Evolutionary conservation across 1,140 invertebrate species (phyloP), one percentile per base, ranked within the genome.

Genomic region (Drosophila ohnishii): DNA sequence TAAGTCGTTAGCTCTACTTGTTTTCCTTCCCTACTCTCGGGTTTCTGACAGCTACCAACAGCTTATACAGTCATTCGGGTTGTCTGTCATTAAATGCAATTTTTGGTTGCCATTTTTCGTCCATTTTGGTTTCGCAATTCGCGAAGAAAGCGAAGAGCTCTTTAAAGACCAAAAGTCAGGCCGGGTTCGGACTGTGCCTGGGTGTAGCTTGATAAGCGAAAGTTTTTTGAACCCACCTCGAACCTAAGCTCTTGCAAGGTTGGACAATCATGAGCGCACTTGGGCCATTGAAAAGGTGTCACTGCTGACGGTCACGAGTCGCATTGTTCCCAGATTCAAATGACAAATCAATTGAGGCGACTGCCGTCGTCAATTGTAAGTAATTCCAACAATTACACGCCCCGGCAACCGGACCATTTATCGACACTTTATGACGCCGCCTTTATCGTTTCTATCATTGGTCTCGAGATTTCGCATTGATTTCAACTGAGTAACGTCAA

Each of bases 11-110:
- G 67, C 61, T 73, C 32, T 61, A 56, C 50, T 71, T 77, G 61
- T 59, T 53, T 64, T 48, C 64, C 56, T 64, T 47, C 55, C 59
- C 56, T 63, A 65, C 60, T 62, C 73, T 67, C 56, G 62, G 50
- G 44, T 25, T 77, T 50, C 42, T 32, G 45, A 25, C 34, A 10
- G 37, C 7, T 63, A 11, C 19, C 34, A 59, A 39, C 56, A 13
- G 57, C 40, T 37, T 32, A 74, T 28, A 45, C 48, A 63, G 69
- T 64, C 58, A 59, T 47, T 58, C 56, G 34, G 50, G 30, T n/a
- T 74, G 61, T 61, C 53, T 62, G 80, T 84, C 80, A 84, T 80
- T 82, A 80, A 87, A 80, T 87, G 83, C 76, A 87, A 51, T 83
- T 78, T 78, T 70, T 65, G 57, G 56, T 28, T 63, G 66, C 71